Evolutionary conservation across 2,113 vertebrate genomes (phyloP), one percentile per base, ranked within the genome.

Genomic region (Todiramphus saurophagus): DNA sequence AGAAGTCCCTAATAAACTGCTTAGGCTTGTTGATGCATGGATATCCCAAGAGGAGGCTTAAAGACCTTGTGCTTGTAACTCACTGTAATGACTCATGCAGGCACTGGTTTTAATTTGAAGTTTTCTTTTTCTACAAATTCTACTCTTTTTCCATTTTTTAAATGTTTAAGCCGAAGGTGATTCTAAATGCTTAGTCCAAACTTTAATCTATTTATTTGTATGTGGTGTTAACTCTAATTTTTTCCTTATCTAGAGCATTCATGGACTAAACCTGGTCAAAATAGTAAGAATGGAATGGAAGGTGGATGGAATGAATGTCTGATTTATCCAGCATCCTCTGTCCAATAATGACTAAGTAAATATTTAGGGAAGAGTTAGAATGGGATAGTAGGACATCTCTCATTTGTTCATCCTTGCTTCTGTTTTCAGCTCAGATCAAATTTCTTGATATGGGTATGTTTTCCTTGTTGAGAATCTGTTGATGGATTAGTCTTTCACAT

Each of bases 41-140:
- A 69, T 80, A 62, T 50, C 9, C 9, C 3, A 73, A n/a, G 23
- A 67, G 6, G 5, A 76, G 30, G 21, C 66, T 27, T 77, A 44
- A 77, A 58, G 35, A n/a, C 0, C 0, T 39, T 83, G 11, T 23
- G 15, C 8, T 25, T 82, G 8, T 55, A 75, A 20, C 27, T 69
- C 16, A 7, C 1, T 4, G 6, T 55, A n/a, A 72, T 69, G 60
- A 24, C 21, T 75, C 3, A 41, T 1, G 0, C 12, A 37, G 10
- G 48, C 2, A 2, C 20, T 67, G 9, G 1, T 78, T 70, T 74
- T 35, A 9, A 37, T 60, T 81, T 60, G 13, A 69, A 55, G 31
- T 18, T 60, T 66, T 33, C 5, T 69, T 73, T 48, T 59, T 59
- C 28, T 64, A 39, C 16, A 56, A 20, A 86, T 53, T 39, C 25